These are phyloP conservation scores for Meda fulgida DNA, from an alignment of 2,797 vertebrate genomes.

Conservation along the genomic window DNA sequence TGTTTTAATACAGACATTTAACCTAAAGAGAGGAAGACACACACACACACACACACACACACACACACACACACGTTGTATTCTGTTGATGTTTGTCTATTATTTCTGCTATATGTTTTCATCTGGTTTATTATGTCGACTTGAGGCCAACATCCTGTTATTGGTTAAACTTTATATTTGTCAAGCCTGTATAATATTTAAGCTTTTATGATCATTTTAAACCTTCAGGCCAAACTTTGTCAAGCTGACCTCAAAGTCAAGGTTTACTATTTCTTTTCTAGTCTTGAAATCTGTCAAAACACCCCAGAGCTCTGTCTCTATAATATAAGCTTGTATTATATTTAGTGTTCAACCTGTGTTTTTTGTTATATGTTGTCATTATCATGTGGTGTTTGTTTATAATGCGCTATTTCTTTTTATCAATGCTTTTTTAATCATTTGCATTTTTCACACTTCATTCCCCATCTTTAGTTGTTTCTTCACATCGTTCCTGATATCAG, in stretches of 20 bases:
- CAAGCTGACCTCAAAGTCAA: slow-evolving; percentile 16
- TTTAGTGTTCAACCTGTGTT: no score
- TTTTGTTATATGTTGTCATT: no score
- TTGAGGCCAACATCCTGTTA: slow-evolving; percentile 44
- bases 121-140: slow-evolving; percentile 66
- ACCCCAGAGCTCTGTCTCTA: background rate
- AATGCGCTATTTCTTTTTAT: no score
- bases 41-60: no score
- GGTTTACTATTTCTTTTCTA: background rate
- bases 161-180: background rate
- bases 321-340: background rate
- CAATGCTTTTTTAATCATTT: no score
- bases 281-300: background rate
- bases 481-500: no score
- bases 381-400: no score
- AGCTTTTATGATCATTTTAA: background rate
- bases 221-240: background rate
- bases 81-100: background rate
- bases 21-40: background rate
- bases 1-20: background rate
- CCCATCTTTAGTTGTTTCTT: no score
- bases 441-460: no score
- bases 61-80: background rate
- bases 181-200: background rate
- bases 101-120: slow-evolving; percentile 14